These are phyloP conservation scores for Epistrophe eligans DNA, from an alignment of 2,888 invertebrate species.

Conservation along the genomic window DNA sequence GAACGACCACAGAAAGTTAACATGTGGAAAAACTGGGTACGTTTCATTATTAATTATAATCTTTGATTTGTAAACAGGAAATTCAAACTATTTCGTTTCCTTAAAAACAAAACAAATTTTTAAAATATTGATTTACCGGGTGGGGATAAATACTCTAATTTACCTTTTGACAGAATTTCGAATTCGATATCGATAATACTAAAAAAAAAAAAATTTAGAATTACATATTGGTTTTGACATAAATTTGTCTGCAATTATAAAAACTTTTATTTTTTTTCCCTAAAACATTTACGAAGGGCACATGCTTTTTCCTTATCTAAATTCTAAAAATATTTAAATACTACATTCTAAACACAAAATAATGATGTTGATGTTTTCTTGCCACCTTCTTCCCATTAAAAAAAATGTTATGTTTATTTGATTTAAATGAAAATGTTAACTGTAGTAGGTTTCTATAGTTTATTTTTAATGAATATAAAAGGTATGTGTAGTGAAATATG, in stretches of 20 bases:
- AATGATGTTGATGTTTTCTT: constrained; percentile 59
- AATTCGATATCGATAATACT: neutral
- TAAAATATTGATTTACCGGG: no score
- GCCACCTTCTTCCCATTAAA: constrained; percentile 64
- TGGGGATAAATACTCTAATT: no score
- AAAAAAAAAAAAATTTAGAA: no score
- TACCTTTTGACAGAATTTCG: neutral
- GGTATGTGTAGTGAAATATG: constrained; percentile 52
- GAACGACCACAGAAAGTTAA: no score
- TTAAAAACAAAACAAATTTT: no score
- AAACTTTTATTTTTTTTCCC: neutral
- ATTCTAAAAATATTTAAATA: constrained; percentile 6
- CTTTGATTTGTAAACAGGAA: no score
- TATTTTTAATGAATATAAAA: constrained; percentile 55
- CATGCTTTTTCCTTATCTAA: constrained; percentile 35
- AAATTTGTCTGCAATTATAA: neutral
- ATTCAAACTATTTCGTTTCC: no score
- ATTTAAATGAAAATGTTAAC: constrained; percentile 64
- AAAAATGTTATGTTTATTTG: constrained; percentile 50
- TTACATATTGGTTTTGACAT: neutral
- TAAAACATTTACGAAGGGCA: neutral
- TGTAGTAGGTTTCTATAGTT: constrained; percentile 38
- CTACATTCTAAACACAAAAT: constrained; percentile 44
- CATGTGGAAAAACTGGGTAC: no score
- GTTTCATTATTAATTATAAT: no score